Conservation (phyloP, 1,140 invertebrate species). For the Danaus plexippus region DNA sequence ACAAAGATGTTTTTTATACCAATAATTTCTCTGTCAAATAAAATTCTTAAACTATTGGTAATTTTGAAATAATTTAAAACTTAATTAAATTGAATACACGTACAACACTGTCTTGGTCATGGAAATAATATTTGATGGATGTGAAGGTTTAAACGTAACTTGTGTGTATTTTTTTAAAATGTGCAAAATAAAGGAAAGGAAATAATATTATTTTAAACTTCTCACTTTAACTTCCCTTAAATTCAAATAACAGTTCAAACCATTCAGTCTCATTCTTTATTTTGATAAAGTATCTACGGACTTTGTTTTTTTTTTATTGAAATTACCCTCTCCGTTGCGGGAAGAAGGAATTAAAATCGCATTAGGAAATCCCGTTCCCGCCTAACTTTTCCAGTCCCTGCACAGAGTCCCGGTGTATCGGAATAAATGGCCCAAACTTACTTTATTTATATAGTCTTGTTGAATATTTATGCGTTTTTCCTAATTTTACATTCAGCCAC, state of each 20-base stretch:
- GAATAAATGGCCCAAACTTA: constrained; percentile 53
- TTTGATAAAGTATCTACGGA: constrained; percentile 38
- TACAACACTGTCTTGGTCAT: background rate
- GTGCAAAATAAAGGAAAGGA: background rate
- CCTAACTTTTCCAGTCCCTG: constrained; percentile 65
- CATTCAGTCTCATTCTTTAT: constrained; percentile 14
- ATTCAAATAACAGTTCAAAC: constrained; percentile 13
- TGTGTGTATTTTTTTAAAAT: background rate
- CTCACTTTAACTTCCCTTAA: no score
- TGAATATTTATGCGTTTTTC: constrained; percentile 66
- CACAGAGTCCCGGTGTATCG: constrained; percentile 60
- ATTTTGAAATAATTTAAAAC: no score
- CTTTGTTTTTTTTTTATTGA: constrained; percentile 58
- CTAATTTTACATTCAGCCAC: constrained; percentile 47
- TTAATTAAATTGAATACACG: no score
- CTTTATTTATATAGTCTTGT: constrained; percentile 23
- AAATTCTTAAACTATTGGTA: no score
- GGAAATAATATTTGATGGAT: background rate
- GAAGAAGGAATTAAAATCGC: constrained; percentile 67
- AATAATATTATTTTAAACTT: background rate
- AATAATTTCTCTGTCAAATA: no score
- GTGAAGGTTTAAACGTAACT: background rate
- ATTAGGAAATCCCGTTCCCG: constrained; percentile 66
- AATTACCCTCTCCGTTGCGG: constrained; percentile 59
- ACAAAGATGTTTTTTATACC: no score